Evolutionary conservation across 2,888 invertebrate genomes (phyloP), one percentile per base, ranked within the genome.

Genomic region (Chironomus riparius): DNA sequence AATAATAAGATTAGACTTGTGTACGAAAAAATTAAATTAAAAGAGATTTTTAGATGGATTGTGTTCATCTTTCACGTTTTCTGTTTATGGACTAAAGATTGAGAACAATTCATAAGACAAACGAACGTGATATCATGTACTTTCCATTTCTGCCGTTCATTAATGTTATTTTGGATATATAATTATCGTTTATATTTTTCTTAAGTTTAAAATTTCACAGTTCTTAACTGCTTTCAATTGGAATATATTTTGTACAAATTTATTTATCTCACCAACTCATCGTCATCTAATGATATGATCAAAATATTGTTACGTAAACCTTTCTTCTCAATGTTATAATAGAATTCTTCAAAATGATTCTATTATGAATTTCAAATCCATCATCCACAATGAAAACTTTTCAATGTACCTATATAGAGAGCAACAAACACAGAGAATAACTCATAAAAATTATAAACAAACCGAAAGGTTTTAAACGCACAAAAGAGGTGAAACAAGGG

Each of bases 1-100:
- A 76, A 76, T 76, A 68, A 76, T 76, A 76, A 76, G 76, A 76
- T 76, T 76, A 76, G 69, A 56, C 21, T 74, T 76, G n/a, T 21
- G 65, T 47, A 68, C 48, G 75, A 68, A 18, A 62, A 62, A 13
- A 76, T 76, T 68, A 76, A 76, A 76, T 76, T 68, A 76, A 76
- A 76, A 74, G 74, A 74, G 47, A 74, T 74, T 73, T 38, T 74
- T 47, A 74, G 74, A 73, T 65, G 73, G 62, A 50, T 73, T 73
- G 73, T 65, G 62, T 73, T 73, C 56, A 47, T 70, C 72, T 73
- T 73, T 73, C 62, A 73, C 62, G 62, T 73, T 62, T 73, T 73
- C 50, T 56, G 71, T 47, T 73, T 73, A 28, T 38, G 28, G 18
- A n/a, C n/a, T n/a, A 68, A 13, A 74, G 74, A 74, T 48, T 68